Percentiles rank a stretch among this genome's conserved stretches.
These are phyloP conservation scores for Euglossa dilemma DNA, from an alignment of 1,140 invertebrate genomes.

Conservation along the genomic window DNA sequence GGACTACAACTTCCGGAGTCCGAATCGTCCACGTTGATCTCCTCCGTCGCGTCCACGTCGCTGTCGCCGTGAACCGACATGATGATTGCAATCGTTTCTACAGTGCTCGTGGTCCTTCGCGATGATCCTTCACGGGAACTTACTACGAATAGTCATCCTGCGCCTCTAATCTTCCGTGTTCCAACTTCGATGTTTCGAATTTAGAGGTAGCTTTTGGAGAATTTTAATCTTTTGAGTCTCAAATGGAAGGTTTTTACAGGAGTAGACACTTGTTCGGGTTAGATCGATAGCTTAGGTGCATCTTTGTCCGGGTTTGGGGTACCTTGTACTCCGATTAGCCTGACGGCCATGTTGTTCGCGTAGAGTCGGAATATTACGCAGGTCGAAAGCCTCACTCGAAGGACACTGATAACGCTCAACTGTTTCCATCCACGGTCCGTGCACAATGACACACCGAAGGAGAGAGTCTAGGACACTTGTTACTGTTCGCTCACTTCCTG, in stretches of 20 bases:
- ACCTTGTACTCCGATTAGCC: neutral
- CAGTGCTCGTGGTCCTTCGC: rapidly evolving
- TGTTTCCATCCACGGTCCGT: neutral
- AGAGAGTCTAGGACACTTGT: neutral
- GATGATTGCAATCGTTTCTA: neutral
- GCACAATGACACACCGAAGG: neutral
- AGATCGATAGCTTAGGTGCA: neutral
- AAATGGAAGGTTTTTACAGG: too few species aligned
- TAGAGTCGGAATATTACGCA: neutral
- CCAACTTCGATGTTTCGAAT: neutral
- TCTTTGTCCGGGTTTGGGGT: neutral
- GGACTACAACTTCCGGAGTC: slow-evolving; percentile 78
- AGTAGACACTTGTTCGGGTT: neutral
- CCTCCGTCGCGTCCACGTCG: slow-evolving; percentile 78
- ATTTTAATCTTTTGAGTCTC: too few species aligned
- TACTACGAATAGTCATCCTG: slow-evolving; percentile 11
- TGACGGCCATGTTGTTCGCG: slow-evolving; percentile 36
- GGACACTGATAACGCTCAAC: neutral
- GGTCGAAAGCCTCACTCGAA: neutral
- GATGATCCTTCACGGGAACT: neutral
- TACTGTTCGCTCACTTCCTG: neutral
- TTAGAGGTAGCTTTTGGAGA: too few species aligned
- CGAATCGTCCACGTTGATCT: slow-evolving; percentile 80
- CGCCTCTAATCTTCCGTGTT: neutral
- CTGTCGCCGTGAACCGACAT: slow-evolving; percentile 79